Percentiles rank a stretch among this genome's conserved stretches.
phyloP scores from a whole-genome alignment of 2,797 vertebrate genomes.

The Macropodus opercularis region DNA sequence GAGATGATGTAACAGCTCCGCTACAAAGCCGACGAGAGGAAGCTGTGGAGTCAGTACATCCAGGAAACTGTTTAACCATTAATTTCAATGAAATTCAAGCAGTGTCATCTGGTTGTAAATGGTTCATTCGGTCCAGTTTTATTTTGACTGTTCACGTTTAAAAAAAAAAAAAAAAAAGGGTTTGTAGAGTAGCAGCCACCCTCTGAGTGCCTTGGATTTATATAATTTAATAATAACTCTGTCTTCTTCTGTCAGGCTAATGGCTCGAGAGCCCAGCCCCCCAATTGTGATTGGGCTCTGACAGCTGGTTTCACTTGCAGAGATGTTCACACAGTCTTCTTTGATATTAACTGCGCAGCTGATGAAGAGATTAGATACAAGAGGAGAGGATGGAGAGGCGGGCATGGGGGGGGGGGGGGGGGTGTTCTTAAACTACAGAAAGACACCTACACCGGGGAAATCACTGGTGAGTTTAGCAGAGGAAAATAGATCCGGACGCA shows the following conservation, averaged over 20 bases:
- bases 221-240: constrained; percentile 60
- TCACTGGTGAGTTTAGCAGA: constrained; percentile 76
- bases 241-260: constrained; percentile 69
- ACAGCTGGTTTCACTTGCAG: constrained; percentile 75
- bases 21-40: constrained; percentile 49
- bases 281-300: constrained; percentile 78
- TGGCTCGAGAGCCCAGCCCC: constrained; percentile 70
- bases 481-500: constrained; percentile 77
- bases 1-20: constrained; percentile 38
- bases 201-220: constrained; percentile 46
- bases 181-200: constrained; percentile 10
- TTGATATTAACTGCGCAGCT: constrained; percentile 76
- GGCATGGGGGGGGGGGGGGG: background rate
- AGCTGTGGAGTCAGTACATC: constrained; percentile 38
- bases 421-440: constrained; percentile 76
- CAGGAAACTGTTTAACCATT: constrained; percentile 58
- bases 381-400: constrained; percentile 8
- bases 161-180: background rate
- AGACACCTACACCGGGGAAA: constrained; percentile 79
- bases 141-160: constrained; percentile 14
- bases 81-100: constrained; percentile 23
- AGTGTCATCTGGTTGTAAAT: constrained; percentile 16
- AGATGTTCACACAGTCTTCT: constrained; percentile 72
- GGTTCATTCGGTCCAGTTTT: constrained; percentile 8
- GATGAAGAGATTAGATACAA: constrained; percentile 78